Evolutionary conservation across 2,888 invertebrate genomes (phyloP).

Genomic region (Leptinotarsa rubiginosa): DNA sequence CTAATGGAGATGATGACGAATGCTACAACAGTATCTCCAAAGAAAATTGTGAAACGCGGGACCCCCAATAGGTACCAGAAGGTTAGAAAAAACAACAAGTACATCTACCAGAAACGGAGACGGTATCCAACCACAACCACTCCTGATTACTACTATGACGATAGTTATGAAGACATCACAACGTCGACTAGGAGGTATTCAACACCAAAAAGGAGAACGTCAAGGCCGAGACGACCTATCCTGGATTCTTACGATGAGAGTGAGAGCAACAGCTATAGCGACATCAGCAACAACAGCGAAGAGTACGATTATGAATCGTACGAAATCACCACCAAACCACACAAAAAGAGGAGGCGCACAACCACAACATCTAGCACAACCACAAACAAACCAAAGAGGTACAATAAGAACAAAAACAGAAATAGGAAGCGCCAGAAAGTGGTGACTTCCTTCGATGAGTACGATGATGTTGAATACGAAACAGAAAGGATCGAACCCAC

Average conservation of each 20-base stretch:
- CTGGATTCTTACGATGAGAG: slow-evolving; percentile 49
- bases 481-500: slow-evolving; percentile 41
- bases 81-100: slow-evolving; percentile 42
- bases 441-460: slow-evolving; percentile 37
- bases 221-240: slow-evolving; percentile 40
- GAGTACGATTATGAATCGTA: slow-evolving; percentile 49
- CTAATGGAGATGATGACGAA: slow-evolving; percentile 30
- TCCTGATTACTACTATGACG: slow-evolving; percentile 51
- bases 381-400: slow-evolving; percentile 41
- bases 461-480: slow-evolving; percentile 43
- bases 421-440: slow-evolving; percentile 39
- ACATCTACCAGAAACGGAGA: slow-evolving; percentile 37
- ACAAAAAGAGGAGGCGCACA: slow-evolving; percentile 45
- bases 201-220: slow-evolving; percentile 39
- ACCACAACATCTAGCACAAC: slow-evolving; percentile 33
- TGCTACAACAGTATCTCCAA: slow-evolving; percentile 30
- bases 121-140: slow-evolving; percentile 40
- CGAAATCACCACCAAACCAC: slow-evolving; percentile 48
- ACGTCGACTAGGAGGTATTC: slow-evolving; percentile 45
- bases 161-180: slow-evolving; percentile 52
- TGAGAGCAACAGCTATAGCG: slow-evolving; percentile 40
- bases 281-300: slow-evolving; percentile 32
- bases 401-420: slow-evolving; percentile 40
- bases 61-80: slow-evolving; percentile 39
- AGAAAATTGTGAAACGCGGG: slow-evolving; percentile 46